A percentile compares a stretch with the other conserved stretches of the same genome.
Conservation (phyloP, 2,888 invertebrate genomes). For the Stenodema calcarata region DNA sequence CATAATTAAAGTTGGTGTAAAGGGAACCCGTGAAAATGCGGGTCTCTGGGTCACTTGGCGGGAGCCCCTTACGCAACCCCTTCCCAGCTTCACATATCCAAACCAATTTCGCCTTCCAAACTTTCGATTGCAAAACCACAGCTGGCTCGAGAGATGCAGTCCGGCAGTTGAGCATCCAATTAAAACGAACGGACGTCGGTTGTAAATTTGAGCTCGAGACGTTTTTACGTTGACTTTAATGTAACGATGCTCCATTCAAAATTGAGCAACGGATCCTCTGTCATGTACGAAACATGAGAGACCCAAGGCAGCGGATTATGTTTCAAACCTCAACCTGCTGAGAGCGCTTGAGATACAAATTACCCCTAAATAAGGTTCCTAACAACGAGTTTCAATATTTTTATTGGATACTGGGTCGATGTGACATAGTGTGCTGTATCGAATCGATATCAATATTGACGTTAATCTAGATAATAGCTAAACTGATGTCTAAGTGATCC, state of each 20-base stretch:
- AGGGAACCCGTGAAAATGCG: neutral
- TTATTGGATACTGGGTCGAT: no score
- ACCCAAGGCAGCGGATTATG: no score
- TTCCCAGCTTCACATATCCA: neutral
- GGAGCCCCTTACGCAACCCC: neutral
- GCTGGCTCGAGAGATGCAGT: neutral
- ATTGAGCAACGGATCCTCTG: neutral
- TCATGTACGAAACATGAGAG: no score
- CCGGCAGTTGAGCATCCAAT: neutral
- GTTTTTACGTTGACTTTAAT: neutral
- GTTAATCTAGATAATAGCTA: no score
- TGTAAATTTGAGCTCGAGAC: neutral
- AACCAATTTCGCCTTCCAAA: neutral
- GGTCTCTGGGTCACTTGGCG: neutral
- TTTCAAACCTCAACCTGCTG: no score
- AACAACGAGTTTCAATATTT: no score
- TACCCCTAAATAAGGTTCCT: no score
- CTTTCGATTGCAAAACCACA: neutral
- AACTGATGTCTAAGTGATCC: no score
- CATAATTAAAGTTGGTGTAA: neutral
- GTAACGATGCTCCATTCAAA: neutral
- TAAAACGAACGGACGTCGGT: neutral
- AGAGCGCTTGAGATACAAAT: no score
- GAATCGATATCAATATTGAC: no score
- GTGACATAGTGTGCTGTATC: no score